Base-by-base conservation (phyloP, 2,888 invertebrate genomes). In the Scaeva pyrastri region DNA sequence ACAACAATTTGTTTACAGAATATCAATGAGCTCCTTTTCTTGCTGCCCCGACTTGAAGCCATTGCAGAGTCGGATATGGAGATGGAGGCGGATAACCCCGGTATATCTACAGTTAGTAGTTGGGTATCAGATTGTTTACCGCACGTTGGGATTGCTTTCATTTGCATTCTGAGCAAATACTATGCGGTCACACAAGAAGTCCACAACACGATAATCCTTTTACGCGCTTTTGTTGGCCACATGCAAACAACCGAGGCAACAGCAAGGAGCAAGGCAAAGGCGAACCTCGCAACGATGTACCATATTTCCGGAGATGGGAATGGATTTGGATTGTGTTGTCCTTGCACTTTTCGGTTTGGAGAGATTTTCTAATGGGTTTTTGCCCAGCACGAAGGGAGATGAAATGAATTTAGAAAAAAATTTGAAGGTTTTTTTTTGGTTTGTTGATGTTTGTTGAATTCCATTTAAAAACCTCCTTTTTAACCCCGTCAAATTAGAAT, bases 181-280 rank as follows among this genome's bases (percentile, higher is more conserved):
- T 48, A 16, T 66, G 76, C 36, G 72, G 85, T 72, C 68, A 41
- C 45, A 76, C 45, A 72, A 80, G 68, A 55, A 62, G 66, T 12
- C 55, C 64, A 45, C 70, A 82, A 86, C 86, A 86, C 36, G 58
- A 74, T 82, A 74, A 82, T 78, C 81, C 86, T 78, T 78, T 86
- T 77, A 73, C 73, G 76, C 80, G 71, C 70, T 36, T 56, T n/a
- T 84, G 45, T 48, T 74, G 74, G 68, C 36, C 23, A 5, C 5
- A 48, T 48, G 39, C 39, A 52, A 68, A 52, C 45, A 68, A 21
- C 1, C 0, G 16, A 31, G 14, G 11, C 31, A 64, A 8, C 16
- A 48, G 16, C 8, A n/a, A 45, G 5, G 60, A 55, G 36, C 14
- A 2, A 19, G 50, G 31, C 12, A 7, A 31, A n/a, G 7, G 12